These are phyloP conservation scores for Micronycteris hirsuta DNA, from an alignment of 2,113 vertebrate species.

Conservation along the genomic window DNA sequence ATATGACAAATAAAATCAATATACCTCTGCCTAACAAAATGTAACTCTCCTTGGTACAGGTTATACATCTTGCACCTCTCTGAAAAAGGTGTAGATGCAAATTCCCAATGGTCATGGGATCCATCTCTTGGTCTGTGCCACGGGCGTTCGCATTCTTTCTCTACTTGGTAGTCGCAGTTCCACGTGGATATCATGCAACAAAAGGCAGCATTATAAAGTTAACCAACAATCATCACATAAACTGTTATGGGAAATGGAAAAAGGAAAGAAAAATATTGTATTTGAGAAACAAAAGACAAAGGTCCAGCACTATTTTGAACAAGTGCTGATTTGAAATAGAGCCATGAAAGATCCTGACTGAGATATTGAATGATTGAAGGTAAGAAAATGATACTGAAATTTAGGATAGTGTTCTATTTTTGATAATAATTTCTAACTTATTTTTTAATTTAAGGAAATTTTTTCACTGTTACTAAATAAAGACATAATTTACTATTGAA, in stretches of 20 bases:
- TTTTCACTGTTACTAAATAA: neutral
- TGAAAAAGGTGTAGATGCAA: neutral
- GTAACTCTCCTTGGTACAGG: neutral
- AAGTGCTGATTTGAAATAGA: neutral
- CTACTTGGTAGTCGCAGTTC: neutral
- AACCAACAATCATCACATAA: neutral
- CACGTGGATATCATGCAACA: neutral
- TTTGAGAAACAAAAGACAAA: neutral
- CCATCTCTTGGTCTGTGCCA: neutral
- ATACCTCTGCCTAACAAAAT: neutral
- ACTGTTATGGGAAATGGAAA: neutral
- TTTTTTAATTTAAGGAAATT: neutral
- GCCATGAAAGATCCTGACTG: neutral
- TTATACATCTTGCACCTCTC: neutral
- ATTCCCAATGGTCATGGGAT: neutral
- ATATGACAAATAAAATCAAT: neutral
- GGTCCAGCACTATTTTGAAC: neutral
- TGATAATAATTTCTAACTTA: neutral
- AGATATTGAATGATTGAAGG: neutral
- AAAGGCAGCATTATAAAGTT: neutral
- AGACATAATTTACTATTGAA: neutral
- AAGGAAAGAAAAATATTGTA: neutral
- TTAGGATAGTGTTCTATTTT: neutral
- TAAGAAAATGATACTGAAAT: neutral
- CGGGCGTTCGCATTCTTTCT: neutral